Percentiles rank a stretch among this genome's conserved stretches.
Evolutionary conservation across 2,797 vertebrate genomes (phyloP).

Genomic region (Ctenopoma multispine): DNA sequence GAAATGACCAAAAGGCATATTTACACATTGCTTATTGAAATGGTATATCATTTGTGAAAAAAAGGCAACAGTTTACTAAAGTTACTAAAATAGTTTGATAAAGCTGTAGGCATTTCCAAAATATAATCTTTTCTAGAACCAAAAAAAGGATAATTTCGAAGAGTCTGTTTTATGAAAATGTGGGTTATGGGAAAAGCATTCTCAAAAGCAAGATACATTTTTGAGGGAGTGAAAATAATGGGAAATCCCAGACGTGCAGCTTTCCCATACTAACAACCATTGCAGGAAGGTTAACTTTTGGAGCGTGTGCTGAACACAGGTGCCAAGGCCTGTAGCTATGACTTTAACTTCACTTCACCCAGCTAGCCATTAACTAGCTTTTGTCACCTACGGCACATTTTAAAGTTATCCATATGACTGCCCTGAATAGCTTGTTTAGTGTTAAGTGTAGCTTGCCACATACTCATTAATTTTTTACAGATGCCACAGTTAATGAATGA

Average conservation of each 20-base stretch:
- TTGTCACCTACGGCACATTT: slow-evolving; percentile 54
- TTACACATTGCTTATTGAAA: background rate
- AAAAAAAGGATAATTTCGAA: background rate
- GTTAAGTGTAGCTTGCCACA: slow-evolving; percentile 47
- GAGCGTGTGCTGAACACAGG: slow-evolving; percentile 45
- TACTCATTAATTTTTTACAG: slow-evolving; percentile 65
- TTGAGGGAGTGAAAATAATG: slow-evolving; percentile 29
- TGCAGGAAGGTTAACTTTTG: slow-evolving; percentile 21
- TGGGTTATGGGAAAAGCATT: background rate
- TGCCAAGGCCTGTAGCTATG: slow-evolving; percentile 56
- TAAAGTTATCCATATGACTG: slow-evolving; percentile 52
- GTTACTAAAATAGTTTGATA: background rate
- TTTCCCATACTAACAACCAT: slow-evolving; percentile 38
- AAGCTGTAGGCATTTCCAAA: background rate
- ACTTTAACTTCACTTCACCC: slow-evolving; percentile 44
- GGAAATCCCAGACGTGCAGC: slow-evolving; percentile 51
- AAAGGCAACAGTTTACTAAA: no score
- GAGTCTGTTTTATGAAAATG: background rate
- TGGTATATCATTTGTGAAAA: background rate
- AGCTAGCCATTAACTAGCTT: slow-evolving; percentile 50
- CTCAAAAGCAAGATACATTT: background rate
- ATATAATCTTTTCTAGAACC: background rate
- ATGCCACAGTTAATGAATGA: slow-evolving; percentile 63
- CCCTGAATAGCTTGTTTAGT: slow-evolving; percentile 49
- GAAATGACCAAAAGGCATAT: background rate